Conservation (phyloP, 2,113 vertebrate genomes). For the Etheostoma spectabile region DNA sequence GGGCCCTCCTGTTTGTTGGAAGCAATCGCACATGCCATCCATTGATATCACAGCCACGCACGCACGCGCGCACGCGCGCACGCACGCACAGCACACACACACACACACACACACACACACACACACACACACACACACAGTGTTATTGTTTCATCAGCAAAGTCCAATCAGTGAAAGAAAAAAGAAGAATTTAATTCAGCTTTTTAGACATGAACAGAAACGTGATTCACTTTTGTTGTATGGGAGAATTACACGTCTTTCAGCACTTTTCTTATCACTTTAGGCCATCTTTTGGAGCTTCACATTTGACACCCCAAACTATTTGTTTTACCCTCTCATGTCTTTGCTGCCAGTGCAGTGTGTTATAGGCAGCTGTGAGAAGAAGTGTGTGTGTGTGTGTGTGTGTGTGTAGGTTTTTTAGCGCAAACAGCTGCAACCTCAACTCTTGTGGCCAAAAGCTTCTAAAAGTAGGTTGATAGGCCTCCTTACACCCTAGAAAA, state of each 20-base stretch:
- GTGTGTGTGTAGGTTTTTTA: conserved; percentile 33
- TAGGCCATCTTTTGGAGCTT: conserved; percentile 45
- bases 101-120: conserved; percentile 37
- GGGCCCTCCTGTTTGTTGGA: conserved; percentile 61
- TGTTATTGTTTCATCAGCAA: conserved; percentile 26
- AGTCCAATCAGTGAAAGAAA: conserved; percentile 23
- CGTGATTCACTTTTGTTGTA: conserved; percentile 12
- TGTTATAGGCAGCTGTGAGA: conserved; percentile 55
- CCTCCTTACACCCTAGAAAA: conserved; percentile 44
- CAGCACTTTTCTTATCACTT: conserved; percentile 52
- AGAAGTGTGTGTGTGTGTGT: neutral
- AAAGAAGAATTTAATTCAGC: conserved; percentile 14
- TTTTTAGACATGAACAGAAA: conserved; percentile 53
- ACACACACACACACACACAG: conserved; percentile 37
- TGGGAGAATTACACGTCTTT: conserved; percentile 49
- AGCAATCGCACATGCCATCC: conserved; percentile 77
- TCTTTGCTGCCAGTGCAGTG: conserved; percentile 42
- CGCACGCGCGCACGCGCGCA: conserved; percentile 26
- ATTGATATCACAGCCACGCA: conserved; percentile 68
- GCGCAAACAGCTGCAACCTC: conserved; percentile 65
- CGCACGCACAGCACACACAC: conserved; percentile 42
- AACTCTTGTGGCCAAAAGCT: conserved; percentile 44
- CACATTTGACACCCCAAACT: conserved; percentile 46
- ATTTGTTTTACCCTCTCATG: conserved; percentile 11
- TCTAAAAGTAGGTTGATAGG: conserved; percentile 53